Base-by-base conservation (phyloP, 2,113 vertebrate genomes). In the Lampris incognitus region DNA sequence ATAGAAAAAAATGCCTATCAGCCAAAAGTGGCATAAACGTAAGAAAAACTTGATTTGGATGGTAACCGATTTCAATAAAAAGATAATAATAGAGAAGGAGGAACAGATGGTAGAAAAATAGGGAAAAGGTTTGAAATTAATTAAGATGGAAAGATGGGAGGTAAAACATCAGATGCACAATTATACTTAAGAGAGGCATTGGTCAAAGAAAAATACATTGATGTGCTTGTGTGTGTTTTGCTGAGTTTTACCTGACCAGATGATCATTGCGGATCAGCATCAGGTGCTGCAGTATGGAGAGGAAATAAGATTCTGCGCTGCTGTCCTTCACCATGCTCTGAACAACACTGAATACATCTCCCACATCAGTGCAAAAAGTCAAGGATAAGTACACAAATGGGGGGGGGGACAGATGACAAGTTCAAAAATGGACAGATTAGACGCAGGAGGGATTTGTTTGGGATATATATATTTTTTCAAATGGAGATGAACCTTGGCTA, bases 271-370 rank as follows among this genome's bases (percentile, higher is more conserved):
- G 92, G 92, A 99, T 95, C 48, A 99, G 93, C 89, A 98, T 86
- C 84, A 99, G 95, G 92, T 99, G 98, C 72, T 99, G 98, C 78
- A 99, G 95, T 90, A 99, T 96, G 75, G 98, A 98, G 81, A 99
- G 95, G 79, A 99, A 98, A 91, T 96, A 93, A 76, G 91, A 90
- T 88, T 98, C 97, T 3, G 97, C 95, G 3, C 66, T 90, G 50
- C 96, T 97, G 91, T 97, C 95, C 92, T 97, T 98, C 87, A 99
- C 96, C 85, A 93, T 93, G 85, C 92, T 96, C 93, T 94, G 96
- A 58, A 99, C 78, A 89, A 95, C 92, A 81, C 94, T 96, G 92
- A 96, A 99, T 83, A 98, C 96, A 86, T 99, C 98, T 88, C 93
- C 94, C 24, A 85, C 95, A 94, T 99, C 97, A 93, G 97, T 99